Base-by-base conservation (phyloP, 2,888 invertebrate genomes). In the Tenthredo scrophulariae region DNA sequence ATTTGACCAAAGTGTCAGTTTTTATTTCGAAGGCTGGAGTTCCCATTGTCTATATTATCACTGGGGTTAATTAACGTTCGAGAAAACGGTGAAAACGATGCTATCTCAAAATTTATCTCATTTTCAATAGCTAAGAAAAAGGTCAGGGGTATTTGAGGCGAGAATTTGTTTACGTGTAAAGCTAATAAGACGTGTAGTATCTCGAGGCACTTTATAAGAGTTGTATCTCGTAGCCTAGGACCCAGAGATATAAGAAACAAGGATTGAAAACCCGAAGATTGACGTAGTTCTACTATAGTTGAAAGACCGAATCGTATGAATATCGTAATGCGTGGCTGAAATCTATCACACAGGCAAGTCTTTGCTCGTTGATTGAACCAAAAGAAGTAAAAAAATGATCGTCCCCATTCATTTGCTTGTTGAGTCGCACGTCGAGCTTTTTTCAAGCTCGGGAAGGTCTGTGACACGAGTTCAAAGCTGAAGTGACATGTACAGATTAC, bases 221-320 rank as follows among this genome's bases (percentile, higher is more conserved):
- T 46, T 50, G 46, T 77, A 29, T 54, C 54, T 50, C 77, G n/a
- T 22, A 43, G 13, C 54, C 10, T n/a, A 18, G 18, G 77, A 54
- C 18, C 50, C n/a, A 33, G 33, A n/a, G 13, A 26, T 18, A 62
- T 22, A 58, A 58, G 22, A 37, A 62, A 62, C 33, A 33, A 77
- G 54, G 33, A 80, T 62, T 80, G 22, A 80, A 15, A 62, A 15
- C 13, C 40, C 80, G 80, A 80, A 37, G 80, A 80, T 80, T 80
- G 80, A 80, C 80, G 58, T 54, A 22, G 54, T 33, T 79, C 33
- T 10, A 54, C 6, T 43, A n/a, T 74, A 54, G 50, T 54, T 46
- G n/a, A 77, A 77, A 77, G 22, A 29, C 77, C 29, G 50, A 43
- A 22, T 43, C 22, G n/a, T 72, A 72, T 40, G 22, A 40, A 29